Conservation (phyloP, 2,797 vertebrate genomes). For the Galagoides demidoff region DNA sequence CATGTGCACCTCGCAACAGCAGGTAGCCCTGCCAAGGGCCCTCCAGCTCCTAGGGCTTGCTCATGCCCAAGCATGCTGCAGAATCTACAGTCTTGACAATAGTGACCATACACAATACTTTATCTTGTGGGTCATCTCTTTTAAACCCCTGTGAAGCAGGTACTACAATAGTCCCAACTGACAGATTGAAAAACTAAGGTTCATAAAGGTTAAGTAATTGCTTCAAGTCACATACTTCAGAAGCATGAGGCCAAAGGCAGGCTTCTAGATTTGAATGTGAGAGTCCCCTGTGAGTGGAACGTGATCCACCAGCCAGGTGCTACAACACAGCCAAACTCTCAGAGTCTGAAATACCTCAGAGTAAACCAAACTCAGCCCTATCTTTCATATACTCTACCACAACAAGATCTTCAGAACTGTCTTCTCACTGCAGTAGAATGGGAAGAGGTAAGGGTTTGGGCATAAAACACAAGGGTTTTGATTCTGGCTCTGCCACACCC, state of each 20-base stretch:
- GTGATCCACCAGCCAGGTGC: neutral
- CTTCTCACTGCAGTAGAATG: neutral
- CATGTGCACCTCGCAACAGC: accelerated
- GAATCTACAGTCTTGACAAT: neutral
- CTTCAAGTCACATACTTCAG: neutral
- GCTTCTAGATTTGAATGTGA: neutral
- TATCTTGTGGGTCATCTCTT: neutral
- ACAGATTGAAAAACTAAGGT: neutral
- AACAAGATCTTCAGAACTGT: neutral
- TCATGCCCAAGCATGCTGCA: neutral
- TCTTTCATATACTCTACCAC: neutral
- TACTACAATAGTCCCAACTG: neutral
- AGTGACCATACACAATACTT: neutral
- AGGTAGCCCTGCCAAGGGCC: neutral
- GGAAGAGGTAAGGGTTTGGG: neutral
- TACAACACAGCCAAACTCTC: neutral
- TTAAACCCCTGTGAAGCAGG: neutral
- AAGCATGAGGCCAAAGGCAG: neutral
- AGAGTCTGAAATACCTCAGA: slow-evolving; percentile 9
- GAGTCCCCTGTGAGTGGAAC: neutral
- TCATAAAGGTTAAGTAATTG: neutral
- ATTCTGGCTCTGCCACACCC: neutral
- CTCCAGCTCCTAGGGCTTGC: neutral
- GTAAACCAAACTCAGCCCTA: neutral
- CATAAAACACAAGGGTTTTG: neutral